Base-by-base conservation (phyloP, 2,888 invertebrate genomes). In the Melipona bicolor region DNA sequence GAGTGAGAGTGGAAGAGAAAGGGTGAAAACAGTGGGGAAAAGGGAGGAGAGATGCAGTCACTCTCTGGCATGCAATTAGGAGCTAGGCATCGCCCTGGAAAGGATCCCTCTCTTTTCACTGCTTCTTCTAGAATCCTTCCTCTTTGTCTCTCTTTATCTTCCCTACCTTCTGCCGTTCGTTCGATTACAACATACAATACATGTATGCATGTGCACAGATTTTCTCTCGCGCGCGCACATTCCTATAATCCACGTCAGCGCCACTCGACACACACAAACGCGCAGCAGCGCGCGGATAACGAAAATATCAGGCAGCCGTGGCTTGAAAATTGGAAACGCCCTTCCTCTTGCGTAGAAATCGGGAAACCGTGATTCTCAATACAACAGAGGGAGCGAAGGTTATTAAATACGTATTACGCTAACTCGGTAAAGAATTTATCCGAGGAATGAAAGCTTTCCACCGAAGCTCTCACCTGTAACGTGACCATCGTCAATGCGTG, bases 1-100 rank as follows among this genome's bases (percentile, higher is more conserved):
- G 79, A 83, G 79, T 50, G 79, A 72, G 75, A 70, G 62, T 27
- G 77, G 36, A 70, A 76, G 27, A 65, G 74, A 65, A 49, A 72
- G 52, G 81, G 77, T 64, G 83, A 77, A 69, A 73, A 74, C 62
- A 64, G 77, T 70, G 61, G 75, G 59, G 77, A 79, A 77, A 65
- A 54, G 71, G 81, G 70, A 77, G 79, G 73, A 85, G 80, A 85
- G 80, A 81, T 84, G 90, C 90, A 89, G 90, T 89, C 88, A 81
- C 87, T 86, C 87, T 87, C 87, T 86, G 90, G 89, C 88, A 90
- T 90, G 90, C 90, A 90, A 90, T 90, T 90, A 90, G 89, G 83
- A 84, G 87, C 79, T 77, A 87, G 81, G 83, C 88, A 85, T 87
- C 79, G 79, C 67, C 75, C 73, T 77, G 77, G 77, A 82, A 82